Evolutionary conservation across 1,140 invertebrate species (phyloP), one percentile per base, ranked within the genome.

Genomic region (Hyphantria cunea): DNA sequence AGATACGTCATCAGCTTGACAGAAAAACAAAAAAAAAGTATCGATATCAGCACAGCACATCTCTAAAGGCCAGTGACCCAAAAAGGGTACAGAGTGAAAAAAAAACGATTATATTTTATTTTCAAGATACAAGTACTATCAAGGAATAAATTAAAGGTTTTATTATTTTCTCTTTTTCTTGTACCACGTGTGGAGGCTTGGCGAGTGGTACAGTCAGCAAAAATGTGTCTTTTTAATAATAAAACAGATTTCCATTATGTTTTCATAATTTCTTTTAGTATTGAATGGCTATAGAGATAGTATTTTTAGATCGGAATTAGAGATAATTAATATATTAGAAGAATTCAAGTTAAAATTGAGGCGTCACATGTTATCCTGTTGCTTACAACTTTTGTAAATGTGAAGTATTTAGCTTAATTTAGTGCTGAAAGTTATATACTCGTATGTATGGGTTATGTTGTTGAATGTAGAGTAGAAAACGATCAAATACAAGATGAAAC

Each of bases 91-190:
- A 32, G 54, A 60, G 51, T 71, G 52, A 68, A 68, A 72, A 77
- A 72, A 84, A 84, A 76, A 75, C 74, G 68, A 68, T 76, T 78
- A 86, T 87, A 88, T 85, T 88, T 90, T 90, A 87, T 88, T 86
- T 89, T 88, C 83, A 75, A 90, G 83, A 89, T 89, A 81, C 80
- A 81, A 85, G 80, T 85, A 85, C 82, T 90, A 89, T 90, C 84
- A 82, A 83, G 84, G 87, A 78, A 90, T 90, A 90, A 90, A 90
- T 90, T 88, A 88, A 86, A 87, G 84, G 79, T 73, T 88, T 86
- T 87, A 84, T 90, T 86, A 84, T 90, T 82, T 86, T 86, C 78
- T 87, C 82, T 83, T 78, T 89, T 82, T 89, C 80, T 84, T 61
- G 72, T 73, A 78, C 85, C 86, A 88, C 84, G 87, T 88, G 85